Conservation (phyloP, 2,888 invertebrate genomes). For the Xestia ashworthii region DNA sequence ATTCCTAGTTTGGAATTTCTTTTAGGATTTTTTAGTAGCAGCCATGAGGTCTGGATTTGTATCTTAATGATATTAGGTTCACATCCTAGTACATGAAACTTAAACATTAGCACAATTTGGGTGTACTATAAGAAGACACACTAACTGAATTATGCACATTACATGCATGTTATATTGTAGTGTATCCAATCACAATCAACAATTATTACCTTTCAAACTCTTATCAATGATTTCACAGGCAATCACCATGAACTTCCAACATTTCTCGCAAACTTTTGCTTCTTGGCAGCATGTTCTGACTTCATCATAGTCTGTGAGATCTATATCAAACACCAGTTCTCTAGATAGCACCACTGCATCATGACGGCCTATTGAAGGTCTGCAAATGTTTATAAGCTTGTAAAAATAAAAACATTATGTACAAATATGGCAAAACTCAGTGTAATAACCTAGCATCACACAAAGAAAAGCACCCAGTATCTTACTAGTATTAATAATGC, state of each 20-base stretch:
- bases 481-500: too few species aligned
- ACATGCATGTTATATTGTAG: background rate
- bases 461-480: too few species aligned
- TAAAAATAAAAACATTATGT: background rate
- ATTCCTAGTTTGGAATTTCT: background rate
- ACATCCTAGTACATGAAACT: background rate
- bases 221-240: conserved; percentile 97
- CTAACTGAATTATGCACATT: background rate
- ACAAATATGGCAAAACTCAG: too few species aligned
- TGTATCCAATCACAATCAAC: background rate
- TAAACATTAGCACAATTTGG: too few species aligned
- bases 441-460: background rate
- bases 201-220: conserved; percentile 93
- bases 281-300: conserved; percentile 97
- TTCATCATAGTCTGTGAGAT: conserved; percentile 99
- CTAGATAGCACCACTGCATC: conserved; percentile 92
- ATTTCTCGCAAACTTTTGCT: conserved; percentile 97
- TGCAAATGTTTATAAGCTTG: conserved; percentile 69
- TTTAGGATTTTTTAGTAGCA: background rate
- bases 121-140: too few species aligned
- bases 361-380: conserved; percentile 91
- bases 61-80: background rate
- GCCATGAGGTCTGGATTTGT: background rate
- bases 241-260: conserved; percentile 99
- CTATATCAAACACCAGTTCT: conserved; percentile 99